Evolutionary conservation across 2,888 invertebrate species (phyloP), one percentile per base, ranked within the genome.

Genomic region (Gandaritis pyraliata): DNA sequence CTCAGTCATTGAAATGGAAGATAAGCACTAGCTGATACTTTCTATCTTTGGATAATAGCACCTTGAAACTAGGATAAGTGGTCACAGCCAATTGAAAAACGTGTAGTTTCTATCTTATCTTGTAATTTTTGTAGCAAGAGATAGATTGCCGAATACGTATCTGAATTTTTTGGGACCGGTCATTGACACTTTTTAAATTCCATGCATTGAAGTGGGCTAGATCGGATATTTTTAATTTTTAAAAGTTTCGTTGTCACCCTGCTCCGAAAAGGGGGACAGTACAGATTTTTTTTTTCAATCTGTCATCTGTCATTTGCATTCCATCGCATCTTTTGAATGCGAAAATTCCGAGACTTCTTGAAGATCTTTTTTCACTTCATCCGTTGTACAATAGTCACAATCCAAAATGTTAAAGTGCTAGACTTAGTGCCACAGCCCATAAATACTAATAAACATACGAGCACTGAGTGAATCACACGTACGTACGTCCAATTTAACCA

Each of bases 401-500:
- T 43, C n/a, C 13, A 13, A 38, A 38, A 15, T 41, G 15, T 11
- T 11, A 16, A 16, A 43, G 46, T 1, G 16, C 18, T 11, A 46
- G 23, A 46, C 12, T 23, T 18, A 18, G 5, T 1, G 18, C 41
- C 30, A 52, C 23, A 39, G 23, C 30, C 38, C 30, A 46, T 52
- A 52, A 58, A 59, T 48, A 53, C 41, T 47, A 49, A 36, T 58
- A 47, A 48, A 18, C 16, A 39, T 16, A 15, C 15, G 52, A 15
- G 46, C 29, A 47, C 29, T 16, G 36, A 29, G 48, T 61, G 52
- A 56, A 49, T 61, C 65, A 65, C 23, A 23, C 3, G 23, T 45
- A 47, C 39, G 36, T 33, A 54, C 45, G 39, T 29, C 58, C 54
- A 58, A 62, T 63, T 61, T 46, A 60, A 39, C 48, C 47, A 43